phyloP scores from a whole-genome alignment of 2,797 vertebrate species.

The Leptatherina wallacei region DNA sequence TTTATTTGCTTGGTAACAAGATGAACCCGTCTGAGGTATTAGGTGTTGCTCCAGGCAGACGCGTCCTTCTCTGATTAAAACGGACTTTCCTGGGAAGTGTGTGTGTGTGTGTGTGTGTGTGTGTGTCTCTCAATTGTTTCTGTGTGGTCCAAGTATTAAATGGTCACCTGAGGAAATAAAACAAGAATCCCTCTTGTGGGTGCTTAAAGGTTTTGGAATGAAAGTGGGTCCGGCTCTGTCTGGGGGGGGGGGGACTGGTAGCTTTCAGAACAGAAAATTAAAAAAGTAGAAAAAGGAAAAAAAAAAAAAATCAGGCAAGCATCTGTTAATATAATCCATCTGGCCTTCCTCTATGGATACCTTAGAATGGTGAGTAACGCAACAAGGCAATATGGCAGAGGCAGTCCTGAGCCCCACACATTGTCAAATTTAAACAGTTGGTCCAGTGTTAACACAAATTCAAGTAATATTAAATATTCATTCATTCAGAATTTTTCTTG shows the following conservation, averaged over 20 bases:
- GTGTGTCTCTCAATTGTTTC: neutral
- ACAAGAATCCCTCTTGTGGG: neutral
- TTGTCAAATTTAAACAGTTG: too few relatives aligned
- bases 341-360: neutral
- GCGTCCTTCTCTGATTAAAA: constrained; percentile 62
- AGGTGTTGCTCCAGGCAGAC: constrained; percentile 48
- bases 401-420: neutral
- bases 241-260: neutral
- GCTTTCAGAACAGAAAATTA: neutral
- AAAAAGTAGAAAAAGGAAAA: neutral
- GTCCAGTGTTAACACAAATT: too few relatives aligned
- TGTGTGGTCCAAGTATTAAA: constrained; percentile 60
- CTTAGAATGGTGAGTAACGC: neutral
- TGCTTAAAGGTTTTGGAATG: neutral
- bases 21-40: constrained; percentile 66
- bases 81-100: constrained; percentile 25
- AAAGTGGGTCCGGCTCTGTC: neutral
- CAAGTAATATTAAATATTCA: too few relatives aligned
- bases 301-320: neutral
- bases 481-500: too few relatives aligned
- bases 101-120: neutral
- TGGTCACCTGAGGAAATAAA: constrained; percentile 29
- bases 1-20: constrained; percentile 69
- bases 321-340: neutral
- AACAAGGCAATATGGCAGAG: neutral